Evolutionary conservation across 1,140 invertebrate species (phyloP), one percentile per base, ranked within the genome.

Genomic region (Dreissena rostriformis): DNA sequence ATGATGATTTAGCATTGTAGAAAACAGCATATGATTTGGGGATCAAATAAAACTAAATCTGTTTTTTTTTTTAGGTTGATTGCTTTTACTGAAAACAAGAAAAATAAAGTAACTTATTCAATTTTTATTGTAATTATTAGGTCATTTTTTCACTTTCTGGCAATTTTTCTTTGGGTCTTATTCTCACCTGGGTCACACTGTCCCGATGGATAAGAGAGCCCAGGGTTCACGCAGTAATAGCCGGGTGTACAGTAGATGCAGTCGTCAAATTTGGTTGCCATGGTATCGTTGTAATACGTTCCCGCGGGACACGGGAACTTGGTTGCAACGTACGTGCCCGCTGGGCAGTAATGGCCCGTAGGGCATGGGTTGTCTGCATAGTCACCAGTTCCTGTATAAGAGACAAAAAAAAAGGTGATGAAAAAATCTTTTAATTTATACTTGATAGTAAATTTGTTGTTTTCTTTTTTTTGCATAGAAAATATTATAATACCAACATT

Each of bases 231-330:
- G 80, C 91, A 92, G 82, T 90, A 92, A 2, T 86, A 82, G 39
- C 91, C 91, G 14, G 86, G 87, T 51, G 89, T 86, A 79, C 91
- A 92, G 57, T 88, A 86, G 17, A 91, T 79, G 86, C 91, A 92
- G 70, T 90, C 88, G 0, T 73, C 49, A 14, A 81, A 53, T n/a
- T 63, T 29, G 14, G 86, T 84, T 12, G 88, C 88, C 84, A 88
- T 85, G 17, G 91, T 91, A n/a, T 87, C 71, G 74, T 91, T 91
- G 86, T 91, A 91, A 84, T 86, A 92, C 29, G 92, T 91, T 51
- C 89, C 87, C 15, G 88, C 86, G 15, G 92, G 91, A 81, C 92
- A 92, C 22, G 90, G 90, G 83, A 82, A 89, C 84, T 90, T 85
- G 19, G 88, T 86, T 26, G 88, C 72, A 61, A 87, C 87, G 28